Conservation (phyloP, 1,140 invertebrate genomes). For the Drosophila kepulauana region DNA sequence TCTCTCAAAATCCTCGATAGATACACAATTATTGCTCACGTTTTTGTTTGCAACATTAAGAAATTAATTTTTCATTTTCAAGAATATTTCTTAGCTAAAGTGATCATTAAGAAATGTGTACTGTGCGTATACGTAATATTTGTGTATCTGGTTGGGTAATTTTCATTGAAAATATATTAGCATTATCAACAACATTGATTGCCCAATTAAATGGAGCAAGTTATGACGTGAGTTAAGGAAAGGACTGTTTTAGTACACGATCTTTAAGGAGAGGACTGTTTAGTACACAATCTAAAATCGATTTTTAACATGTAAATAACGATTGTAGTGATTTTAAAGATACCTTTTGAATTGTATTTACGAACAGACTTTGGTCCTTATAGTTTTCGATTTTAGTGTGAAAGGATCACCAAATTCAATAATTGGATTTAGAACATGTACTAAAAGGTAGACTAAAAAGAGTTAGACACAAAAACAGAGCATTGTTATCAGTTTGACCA, state of each 20-base stretch:
- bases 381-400: too few relatives aligned
- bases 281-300: too few relatives aligned
- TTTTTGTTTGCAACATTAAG: conserved; percentile 53
- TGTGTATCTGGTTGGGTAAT: conserved; percentile 65
- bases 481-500: neutral
- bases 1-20: conserved; percentile 51
- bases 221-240: neutral
- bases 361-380: neutral
- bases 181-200: neutral
- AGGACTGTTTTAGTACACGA: conserved; percentile 7
- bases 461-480: too few relatives aligned
- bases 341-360: neutral
- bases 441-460: neutral
- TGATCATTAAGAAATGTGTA: conserved; percentile 34
- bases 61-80: conserved; percentile 43
- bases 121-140: conserved; percentile 37
- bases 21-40: conserved; percentile 72
- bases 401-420: too few relatives aligned
- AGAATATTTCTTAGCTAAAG: conserved; percentile 26
- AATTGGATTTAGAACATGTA: conserved; percentile 17
- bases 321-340: too few relatives aligned
- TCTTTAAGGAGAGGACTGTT: neutral
- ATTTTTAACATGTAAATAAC: too few relatives aligned
- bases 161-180: conserved; percentile 41
- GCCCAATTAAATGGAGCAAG: conserved; percentile 13